Percentiles rank a stretch among this genome's conserved stretches.
phyloP scores from a whole-genome alignment of 2,888 invertebrate genomes.

The Oasisia sp. region DNA sequence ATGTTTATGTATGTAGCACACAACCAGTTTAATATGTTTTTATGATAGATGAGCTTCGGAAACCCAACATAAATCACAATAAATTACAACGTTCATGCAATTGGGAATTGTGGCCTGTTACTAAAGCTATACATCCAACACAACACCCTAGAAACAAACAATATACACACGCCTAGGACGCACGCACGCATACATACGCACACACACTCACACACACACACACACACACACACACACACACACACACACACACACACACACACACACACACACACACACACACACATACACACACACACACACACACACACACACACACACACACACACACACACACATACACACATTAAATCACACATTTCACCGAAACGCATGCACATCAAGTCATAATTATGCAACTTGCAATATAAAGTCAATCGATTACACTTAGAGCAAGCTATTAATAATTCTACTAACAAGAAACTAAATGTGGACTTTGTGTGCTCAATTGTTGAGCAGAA shows the following conservation, averaged over 20 bases:
- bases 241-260: conserved; percentile 19
- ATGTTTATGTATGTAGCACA: background rate
- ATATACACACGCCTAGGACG: background rate
- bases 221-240: conserved; percentile 32
- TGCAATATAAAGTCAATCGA: background rate
- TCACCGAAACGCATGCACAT: background rate
- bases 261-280: conserved; percentile 21
- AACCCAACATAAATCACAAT: background rate
- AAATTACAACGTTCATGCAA: conserved; percentile 9
- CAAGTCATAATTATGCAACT: background rate
- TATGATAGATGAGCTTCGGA: background rate
- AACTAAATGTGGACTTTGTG: background rate
- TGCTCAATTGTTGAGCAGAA: background rate
- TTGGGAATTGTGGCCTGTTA: background rate
- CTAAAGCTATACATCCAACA: background rate
- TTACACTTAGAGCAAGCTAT: background rate
- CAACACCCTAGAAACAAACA: background rate
- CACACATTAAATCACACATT: background rate
- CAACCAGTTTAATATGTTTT: too few relatives aligned
- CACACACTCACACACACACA: conserved; percentile 31
- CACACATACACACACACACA: background rate
- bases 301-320: background rate
- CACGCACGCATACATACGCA: conserved; percentile 22
- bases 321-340: background rate
- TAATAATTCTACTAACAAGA: background rate